Base-by-base conservation (phyloP, 2,797 vertebrate species). In the Merluccius polli region DNA sequence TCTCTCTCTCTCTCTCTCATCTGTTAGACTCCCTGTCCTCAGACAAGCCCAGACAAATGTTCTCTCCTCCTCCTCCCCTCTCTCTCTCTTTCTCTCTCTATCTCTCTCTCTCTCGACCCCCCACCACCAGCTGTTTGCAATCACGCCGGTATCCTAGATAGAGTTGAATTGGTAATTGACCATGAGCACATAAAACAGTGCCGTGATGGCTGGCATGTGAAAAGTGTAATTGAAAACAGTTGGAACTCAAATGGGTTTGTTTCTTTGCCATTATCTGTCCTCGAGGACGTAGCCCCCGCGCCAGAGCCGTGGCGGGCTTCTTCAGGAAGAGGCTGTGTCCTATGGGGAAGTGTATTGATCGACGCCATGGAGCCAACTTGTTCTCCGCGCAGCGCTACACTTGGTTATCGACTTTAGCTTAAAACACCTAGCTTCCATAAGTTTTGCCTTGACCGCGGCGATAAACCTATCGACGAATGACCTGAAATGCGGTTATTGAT, bases 171-270 rank as follows among this genome's bases (percentile, higher is more conserved):
- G 77, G 79, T 85, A 84, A 84, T 80, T 80, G 82, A 79, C 78
- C 82, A 83, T 78, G 80, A 87, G 80, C 78, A 85, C 75, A 80
- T 84, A 80, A 82, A 80, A 81, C 79, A 84, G 76, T 83, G 75
- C 77, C 52, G 59, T 65, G 59, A 78, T 76, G 78, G 73, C 77
- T 72, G 52, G 77, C 79, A 78, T 81, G 79, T 77, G 83, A 75
- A 74, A 78, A 38, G 76, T 83, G 80, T 87, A 87, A 87, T 85
- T 85, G 83, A 87, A 87, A 88, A 89, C 85, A 87, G 87, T 87
- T 84, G 86, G 85, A 85, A 68, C 77, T 65, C 81, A 85, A 85
- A 87, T 84, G 81, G 84, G 73, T 84, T 81, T 82, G 82, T 87
- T 86, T 86, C 80, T 84, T 84, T 83, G 79, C 86, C 83, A 86